A percentile compares a stretch with the other conserved stretches of the same genome.
These are phyloP conservation scores for Gonatopus flavifemur DNA, from an alignment of 1,140 invertebrate species.

Conservation along the genomic window DNA sequence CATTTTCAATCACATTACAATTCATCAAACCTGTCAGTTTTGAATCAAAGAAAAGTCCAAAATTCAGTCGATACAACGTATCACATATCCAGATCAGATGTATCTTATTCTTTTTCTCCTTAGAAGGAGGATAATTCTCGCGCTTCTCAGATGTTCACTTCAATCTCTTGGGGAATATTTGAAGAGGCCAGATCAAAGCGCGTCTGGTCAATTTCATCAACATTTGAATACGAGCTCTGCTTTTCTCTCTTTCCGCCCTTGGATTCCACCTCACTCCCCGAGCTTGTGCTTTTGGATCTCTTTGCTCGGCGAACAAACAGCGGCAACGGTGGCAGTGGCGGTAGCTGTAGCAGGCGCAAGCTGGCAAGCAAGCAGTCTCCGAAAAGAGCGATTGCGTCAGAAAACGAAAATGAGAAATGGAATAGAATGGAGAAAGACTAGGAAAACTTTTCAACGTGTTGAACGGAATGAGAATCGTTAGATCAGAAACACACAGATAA, in stretches of 20 bases:
- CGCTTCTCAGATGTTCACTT: slow-evolving; percentile 58
- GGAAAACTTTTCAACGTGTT: slow-evolving; percentile 42
- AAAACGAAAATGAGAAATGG: slow-evolving; percentile 20
- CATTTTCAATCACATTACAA: too few species aligned
- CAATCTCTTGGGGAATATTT: slow-evolving; percentile 58
- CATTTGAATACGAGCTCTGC: slow-evolving; percentile 53
- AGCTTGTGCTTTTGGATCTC: slow-evolving; percentile 31
- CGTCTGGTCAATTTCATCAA: slow-evolving; percentile 61
- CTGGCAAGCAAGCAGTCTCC: background rate
- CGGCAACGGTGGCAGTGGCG: slow-evolving; percentile 2
- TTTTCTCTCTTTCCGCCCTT: slow-evolving; percentile 8
- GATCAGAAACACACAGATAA: slow-evolving; percentile 29
- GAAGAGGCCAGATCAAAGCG: slow-evolving; percentile 58
- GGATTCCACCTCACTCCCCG: slow-evolving; percentile 21
- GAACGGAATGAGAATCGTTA: slow-evolving; percentile 33
- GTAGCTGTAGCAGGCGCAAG: slow-evolving; percentile 14
- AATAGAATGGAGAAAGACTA: slow-evolving; percentile 6
- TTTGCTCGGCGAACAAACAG: slow-evolving; percentile 19
- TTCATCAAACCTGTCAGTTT: too few species aligned
- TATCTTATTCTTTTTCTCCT: slow-evolving; percentile 19
- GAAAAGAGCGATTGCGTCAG: background rate
- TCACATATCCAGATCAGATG: too few species aligned
- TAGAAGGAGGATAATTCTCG: slow-evolving; percentile 44
- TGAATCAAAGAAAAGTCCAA: too few species aligned
- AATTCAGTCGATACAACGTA: too few species aligned